Evolutionary conservation across 2,797 vertebrate species (phyloP), one percentile per base, ranked within the genome.

Genomic region (Nyctalus aviator): DNA sequence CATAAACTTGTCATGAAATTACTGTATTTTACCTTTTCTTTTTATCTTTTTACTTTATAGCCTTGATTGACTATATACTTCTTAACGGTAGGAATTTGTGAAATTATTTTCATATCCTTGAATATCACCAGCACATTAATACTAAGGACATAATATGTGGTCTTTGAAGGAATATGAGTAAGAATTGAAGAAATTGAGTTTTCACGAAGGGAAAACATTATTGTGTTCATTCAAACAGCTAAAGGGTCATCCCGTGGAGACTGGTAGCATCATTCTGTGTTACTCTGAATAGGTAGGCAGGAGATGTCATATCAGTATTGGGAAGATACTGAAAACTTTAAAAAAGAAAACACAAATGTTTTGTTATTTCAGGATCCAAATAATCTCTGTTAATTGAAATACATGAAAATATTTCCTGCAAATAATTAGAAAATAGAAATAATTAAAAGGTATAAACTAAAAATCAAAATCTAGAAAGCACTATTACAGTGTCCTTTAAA

Each of bases 41-140:
- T 30, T 48, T 44, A 41, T 68, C 14, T 25, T 89, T 84, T 93
- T 50, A 91, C 75, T 76, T 82, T 72, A 66, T 93, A 15, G 72
- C 41, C 8, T 68, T 78, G 48, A 68, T 86, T 59, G 57, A 41
- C 18, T 14, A 72, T 57, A 50, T 59, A 6, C 46, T 90, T 66
- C 21, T 62, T 37, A 66, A 68, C 91, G 53, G 21, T 55, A 77
- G 14, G 18, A 53, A 30, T 44, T 88, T 85, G 50, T 91, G 32
- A 64, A 79, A 44, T 57, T 64, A 46, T 90, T 71, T 64, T 44
- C 15, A 78, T 85, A n/a, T 66, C 30, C 4, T 78, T 84, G 37
- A 79, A 90, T 68, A 41, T 62, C 59, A 62, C 41, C n/a, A 55
- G 4, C 46, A 82, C 9, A 78, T 84, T 77, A 92, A 68, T 90